Evolutionary conservation across 2,113 vertebrate genomes (phyloP), one percentile per base, ranked within the genome.

Genomic region (Dendrocopos noguchii): DNA sequence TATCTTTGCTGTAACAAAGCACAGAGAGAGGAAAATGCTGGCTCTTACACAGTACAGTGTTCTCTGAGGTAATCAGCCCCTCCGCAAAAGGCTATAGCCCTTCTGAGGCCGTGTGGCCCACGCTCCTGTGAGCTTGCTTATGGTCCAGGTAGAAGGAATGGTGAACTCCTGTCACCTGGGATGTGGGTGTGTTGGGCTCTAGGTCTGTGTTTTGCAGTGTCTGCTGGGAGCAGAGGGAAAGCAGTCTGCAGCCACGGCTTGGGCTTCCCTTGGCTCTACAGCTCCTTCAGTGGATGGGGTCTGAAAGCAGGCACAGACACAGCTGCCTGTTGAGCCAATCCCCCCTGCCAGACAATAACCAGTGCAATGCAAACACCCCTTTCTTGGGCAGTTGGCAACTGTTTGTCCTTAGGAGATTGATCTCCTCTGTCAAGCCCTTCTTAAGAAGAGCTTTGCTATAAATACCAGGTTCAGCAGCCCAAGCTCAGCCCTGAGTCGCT

Each of bases 381-480:
- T 47, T 36, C 20, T 15, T 52, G 67, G 77, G 63, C 55, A 4
- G 13, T 16, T 71, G 88, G 60, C n/a, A 68, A 1, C 10, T 29
- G 3, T 17, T 44, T 31, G 70, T 64, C 59, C n/a, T 73, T 6
- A 12, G 1, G 61, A 81, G 78, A 28, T 52, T 91, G 24, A n/a
- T 80, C 72, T 85, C 55, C 36, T 67, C 72, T 59, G 28, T 73
- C 84, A 84, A 84, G 50, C 50, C 67, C 15, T 36, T 68, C 68
- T 82, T 46, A 39, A 84, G 71, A 13, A 34, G 55, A 55, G 80
- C 86, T 95, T 95, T 93, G 81, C 88, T 89, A 19, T 89, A 91
- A 92, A 88, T 77, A 84, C 52, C 8, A 2, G 76, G 42, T 85
- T 84, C 31, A 44, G 8, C 80, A 76, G 56, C 64, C 82, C 19